Evolutionary conservation across 2,888 invertebrate species (phyloP), one percentile per base, ranked within the genome.

Genomic region (Agonopterix subpropinquella): DNA sequence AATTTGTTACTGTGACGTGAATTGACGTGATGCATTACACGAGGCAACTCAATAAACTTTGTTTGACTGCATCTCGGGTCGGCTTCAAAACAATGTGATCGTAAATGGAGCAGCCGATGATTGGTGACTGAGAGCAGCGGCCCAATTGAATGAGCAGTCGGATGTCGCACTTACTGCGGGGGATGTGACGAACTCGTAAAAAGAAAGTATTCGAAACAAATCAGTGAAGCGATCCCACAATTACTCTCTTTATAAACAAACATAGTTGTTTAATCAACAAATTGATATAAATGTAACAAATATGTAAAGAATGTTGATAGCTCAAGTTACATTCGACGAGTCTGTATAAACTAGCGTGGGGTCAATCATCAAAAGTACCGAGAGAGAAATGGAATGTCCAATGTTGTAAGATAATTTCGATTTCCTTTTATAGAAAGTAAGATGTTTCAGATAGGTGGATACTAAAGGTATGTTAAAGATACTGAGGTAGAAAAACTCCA

Each of bases 371-470:
- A 78, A 79, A 84, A 81, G 75, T 77, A 73, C 70, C 68, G 77
- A 77, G 77, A 81, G 82, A 81, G 83, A 84, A 87, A 83, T 81
- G 80, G 80, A 82, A 82, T 84, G 82, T 76, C 68, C 73, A 76
- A 77, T 77, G 77, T 74, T 75, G 73, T 79, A 73, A 81, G 76
- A 79, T 78, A 80, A 85, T 86, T 86, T 86, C 85, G 86, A 84
- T 87, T 86, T 87, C 85, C 83, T 84, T 85, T 83, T 83, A 79
- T 86, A 87, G 87, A 87, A 87, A 87, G 87, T 86, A 81, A 87
- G 70, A 80, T 77, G 80, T 80, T 77, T 77, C 73, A 68, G 74
- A 78, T 82, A 71, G 70, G 62, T 70, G 70, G 67, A 63, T 66
- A 68, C 65, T 63, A 67, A 61, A 62, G 65, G 67, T 64, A 70